A percentile compares a stretch with the other conserved stretches of the same genome.
These are phyloP conservation scores for Callaeas wilsoni DNA, from an alignment of 2,113 vertebrate species.

Conservation along the genomic window DNA sequence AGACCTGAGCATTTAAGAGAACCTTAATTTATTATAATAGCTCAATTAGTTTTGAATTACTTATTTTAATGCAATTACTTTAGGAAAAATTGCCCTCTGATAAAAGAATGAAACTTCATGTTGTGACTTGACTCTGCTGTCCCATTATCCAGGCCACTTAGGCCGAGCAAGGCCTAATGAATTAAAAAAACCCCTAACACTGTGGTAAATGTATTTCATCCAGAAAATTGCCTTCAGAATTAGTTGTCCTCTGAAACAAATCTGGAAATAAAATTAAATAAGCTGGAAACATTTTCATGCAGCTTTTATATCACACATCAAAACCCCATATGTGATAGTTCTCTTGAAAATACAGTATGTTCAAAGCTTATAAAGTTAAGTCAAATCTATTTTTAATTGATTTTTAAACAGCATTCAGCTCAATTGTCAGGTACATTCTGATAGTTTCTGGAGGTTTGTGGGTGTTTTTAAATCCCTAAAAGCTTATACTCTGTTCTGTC, in stretches of 20 bases:
- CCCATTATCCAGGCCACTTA: background rate
- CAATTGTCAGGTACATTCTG: background rate
- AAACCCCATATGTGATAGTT: background rate
- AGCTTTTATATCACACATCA: background rate
- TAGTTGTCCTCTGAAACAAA: background rate
- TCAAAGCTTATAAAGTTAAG: background rate
- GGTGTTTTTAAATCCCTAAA: background rate
- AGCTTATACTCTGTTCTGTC: background rate
- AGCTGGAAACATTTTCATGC: background rate
- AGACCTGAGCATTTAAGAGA: background rate
- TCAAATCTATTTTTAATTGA: background rate
- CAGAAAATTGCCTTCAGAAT: background rate
- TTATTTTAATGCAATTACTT: background rate
- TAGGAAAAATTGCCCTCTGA: background rate
- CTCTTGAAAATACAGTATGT: background rate
- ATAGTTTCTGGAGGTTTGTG: background rate
- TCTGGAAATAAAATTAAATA: slow-evolving; percentile 4
- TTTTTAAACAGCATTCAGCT: background rate
- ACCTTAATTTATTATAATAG: background rate
- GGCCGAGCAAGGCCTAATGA: background rate
- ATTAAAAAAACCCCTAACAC: background rate
- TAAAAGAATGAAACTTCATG: background rate
- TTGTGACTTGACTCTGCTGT: background rate
- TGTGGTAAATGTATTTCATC: background rate
- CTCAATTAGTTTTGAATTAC: background rate